phyloP scores from a whole-genome alignment of 2,113 vertebrate genomes.

The Trachemys scripta region DNA sequence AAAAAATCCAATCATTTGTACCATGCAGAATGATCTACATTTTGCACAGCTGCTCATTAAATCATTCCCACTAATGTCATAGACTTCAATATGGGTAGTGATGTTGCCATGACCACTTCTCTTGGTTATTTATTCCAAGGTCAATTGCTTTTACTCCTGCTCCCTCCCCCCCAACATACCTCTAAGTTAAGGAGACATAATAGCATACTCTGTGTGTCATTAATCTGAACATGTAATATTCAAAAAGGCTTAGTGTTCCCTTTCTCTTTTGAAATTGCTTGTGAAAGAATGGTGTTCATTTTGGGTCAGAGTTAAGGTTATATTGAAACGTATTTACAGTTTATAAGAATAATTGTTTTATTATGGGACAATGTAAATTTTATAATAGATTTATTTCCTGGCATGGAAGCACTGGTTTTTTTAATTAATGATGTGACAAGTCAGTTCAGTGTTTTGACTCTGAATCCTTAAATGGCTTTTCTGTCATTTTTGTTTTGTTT shows the following conservation, averaged over 20 bases:
- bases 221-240: neutral
- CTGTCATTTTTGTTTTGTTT: neutral
- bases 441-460: neutral
- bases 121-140: slow-evolving; percentile 66
- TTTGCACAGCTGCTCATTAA: slow-evolving; percentile 61
- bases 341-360: neutral
- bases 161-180: neutral
- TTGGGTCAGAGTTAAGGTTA: neutral
- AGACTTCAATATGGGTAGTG: slow-evolving; percentile 54
- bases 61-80: slow-evolving; percentile 46
- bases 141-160: slow-evolving; percentile 34
- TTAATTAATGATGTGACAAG: neutral
- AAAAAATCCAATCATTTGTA: neutral
- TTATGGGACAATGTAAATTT: no score
- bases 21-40: slow-evolving; percentile 20
- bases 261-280: neutral
- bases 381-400: neutral
- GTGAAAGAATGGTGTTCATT: no score
- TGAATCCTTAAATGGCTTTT: neutral
- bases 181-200: slow-evolving; percentile 24
- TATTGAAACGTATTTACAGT: neutral
- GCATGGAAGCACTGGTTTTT: slow-evolving; percentile 3
- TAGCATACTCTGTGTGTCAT: neutral
- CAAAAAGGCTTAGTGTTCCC: accelerated
- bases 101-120: slow-evolving; percentile 74